Evolutionary conservation across 1,140 invertebrate species (phyloP).

Genomic region (Pseudomyrmex cubaensis): DNA sequence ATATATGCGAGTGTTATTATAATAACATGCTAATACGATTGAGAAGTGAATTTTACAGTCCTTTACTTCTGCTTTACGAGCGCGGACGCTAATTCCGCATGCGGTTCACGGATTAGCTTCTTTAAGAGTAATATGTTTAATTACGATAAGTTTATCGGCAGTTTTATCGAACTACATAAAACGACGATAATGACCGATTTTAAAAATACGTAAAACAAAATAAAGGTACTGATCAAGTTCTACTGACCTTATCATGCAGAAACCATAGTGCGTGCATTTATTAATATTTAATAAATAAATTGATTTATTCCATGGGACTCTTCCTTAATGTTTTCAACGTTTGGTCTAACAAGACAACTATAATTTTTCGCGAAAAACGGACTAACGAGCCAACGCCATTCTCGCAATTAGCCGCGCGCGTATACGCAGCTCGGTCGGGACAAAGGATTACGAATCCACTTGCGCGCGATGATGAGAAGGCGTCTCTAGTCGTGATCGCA

Average conservation of each 20-base stretch:
- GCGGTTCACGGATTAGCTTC: background rate
- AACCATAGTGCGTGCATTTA: background rate
- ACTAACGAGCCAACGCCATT: constrained; percentile 56
- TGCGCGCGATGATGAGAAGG: constrained; percentile 66
- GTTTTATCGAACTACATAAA: background rate
- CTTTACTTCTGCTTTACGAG: background rate
- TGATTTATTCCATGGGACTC: constrained; percentile 42
- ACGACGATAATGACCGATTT: too few species aligned
- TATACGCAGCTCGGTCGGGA: constrained; percentile 42
- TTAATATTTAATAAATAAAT: constrained; percentile 43
- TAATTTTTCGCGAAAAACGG: constrained; percentile 57
- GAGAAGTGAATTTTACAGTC: constrained; percentile 32
- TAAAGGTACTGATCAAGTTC: background rate
- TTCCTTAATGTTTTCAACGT: constrained; percentile 16
- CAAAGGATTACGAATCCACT: constrained; percentile 56
- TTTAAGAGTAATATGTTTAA: background rate
- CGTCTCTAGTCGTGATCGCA: constrained; percentile 72
- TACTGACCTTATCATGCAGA: background rate
- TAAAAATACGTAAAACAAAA: too few species aligned
- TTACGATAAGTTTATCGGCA: constrained; percentile 29
- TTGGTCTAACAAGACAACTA: constrained; percentile 47
- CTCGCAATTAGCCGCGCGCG: constrained; percentile 56
- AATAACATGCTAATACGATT: constrained; percentile 16
- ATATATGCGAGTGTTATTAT: constrained; percentile 8
- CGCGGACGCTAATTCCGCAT: constrained; percentile 8